These are phyloP conservation scores for Triops cancriformis DNA, from an alignment of 1,140 invertebrate species.

Conservation along the genomic window DNA sequence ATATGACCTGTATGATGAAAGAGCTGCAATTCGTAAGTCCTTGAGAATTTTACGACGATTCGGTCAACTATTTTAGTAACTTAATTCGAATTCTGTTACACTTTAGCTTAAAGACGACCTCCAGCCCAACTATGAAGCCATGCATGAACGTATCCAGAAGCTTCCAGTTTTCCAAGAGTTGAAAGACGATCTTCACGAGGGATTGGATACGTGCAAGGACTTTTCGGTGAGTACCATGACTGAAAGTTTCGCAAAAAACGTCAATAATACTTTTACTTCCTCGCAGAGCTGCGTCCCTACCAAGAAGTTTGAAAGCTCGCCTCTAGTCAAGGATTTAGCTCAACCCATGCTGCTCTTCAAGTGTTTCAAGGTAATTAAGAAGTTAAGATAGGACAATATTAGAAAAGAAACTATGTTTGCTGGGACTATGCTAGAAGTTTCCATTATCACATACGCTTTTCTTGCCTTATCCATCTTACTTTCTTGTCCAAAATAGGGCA, in stretches of 20 bases:
- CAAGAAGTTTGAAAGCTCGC: constrained; percentile 5
- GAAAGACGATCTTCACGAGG: constrained; percentile 16
- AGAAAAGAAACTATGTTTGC: too few relatives aligned
- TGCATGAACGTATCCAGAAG: constrained; percentile 16
- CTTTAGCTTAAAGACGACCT: constrained; percentile 17
- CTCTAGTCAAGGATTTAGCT: constrained; percentile 11
- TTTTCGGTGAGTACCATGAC: constrained; percentile 3
- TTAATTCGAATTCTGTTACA: too few relatives aligned
- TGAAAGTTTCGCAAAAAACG: not conserved
- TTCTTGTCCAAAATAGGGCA: not conserved
- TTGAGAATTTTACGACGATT: too few relatives aligned
- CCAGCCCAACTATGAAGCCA: not conserved
- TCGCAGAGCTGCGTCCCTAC: constrained; percentile 17
- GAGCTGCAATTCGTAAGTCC: constrained; percentile 16
- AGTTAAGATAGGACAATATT: too few relatives aligned
- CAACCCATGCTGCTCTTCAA: constrained; percentile 7
- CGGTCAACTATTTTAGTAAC: too few relatives aligned
- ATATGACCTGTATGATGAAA: constrained; percentile 21
- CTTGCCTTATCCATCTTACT: not conserved
- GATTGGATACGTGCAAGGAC: constrained; percentile 15
- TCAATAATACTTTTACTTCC: not conserved
- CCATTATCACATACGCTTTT: not conserved
- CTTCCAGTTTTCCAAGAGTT: constrained; percentile 2
- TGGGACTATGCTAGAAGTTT: not conserved
- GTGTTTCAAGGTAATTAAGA: not conserved